These are phyloP conservation scores for Rhopalosiphum padi DNA, from an alignment of 1,140 invertebrate genomes.

Conservation along the genomic window DNA sequence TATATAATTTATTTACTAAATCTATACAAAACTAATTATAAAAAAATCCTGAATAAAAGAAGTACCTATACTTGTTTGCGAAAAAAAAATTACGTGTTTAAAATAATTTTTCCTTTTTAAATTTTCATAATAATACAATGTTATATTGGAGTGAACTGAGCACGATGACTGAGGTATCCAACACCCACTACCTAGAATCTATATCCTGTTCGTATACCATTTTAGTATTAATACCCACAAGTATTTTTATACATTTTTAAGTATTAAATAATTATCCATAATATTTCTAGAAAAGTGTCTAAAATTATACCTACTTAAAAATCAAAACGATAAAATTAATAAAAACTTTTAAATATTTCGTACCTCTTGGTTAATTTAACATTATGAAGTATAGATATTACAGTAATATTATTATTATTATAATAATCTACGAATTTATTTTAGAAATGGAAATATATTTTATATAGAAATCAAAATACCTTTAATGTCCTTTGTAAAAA, in stretches of 20 bases:
- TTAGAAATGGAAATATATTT: not conserved
- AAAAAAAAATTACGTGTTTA: not conserved
- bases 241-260: slow-evolving; percentile 8
- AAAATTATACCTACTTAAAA: not conserved
- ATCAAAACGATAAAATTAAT: not conserved
- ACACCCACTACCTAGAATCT: not conserved
- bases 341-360: not conserved
- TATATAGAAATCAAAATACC: not conserved
- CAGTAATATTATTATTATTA: not conserved
- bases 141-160: not conserved
- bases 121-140: not conserved
- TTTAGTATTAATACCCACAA: not conserved
- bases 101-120: not conserved
- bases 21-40: not conserved
- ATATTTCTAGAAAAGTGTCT: not conserved
- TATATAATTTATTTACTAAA: not conserved
- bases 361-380: not conserved
- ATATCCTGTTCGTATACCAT: not conserved
- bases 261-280: not conserved
- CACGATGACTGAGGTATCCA: not conserved
- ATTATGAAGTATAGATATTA: not conserved
- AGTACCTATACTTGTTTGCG: too few species aligned
- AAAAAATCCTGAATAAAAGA: not conserved
- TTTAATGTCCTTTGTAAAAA: not conserved
- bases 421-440: not conserved